phyloP scores from a whole-genome alignment of 2,797 vertebrate species.

The Hydrocynus forskahlii region DNA sequence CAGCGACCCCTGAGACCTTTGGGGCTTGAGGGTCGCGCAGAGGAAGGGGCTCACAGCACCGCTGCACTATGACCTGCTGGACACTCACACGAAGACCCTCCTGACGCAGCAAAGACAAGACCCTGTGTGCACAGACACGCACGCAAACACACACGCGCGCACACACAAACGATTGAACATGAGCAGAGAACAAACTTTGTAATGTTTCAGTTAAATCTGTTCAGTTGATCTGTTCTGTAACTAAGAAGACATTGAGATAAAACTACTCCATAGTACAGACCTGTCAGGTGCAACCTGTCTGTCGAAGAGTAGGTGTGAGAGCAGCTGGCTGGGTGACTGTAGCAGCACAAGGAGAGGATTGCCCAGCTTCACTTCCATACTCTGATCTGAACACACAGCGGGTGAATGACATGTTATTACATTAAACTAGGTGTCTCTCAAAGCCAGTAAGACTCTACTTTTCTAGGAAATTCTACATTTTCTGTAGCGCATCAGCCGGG shows the following conservation, averaged over 20 bases:
- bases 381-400: slow-evolving; percentile 73
- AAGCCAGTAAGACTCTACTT: no score
- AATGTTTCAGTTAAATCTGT: no score
- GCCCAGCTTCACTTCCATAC: slow-evolving; percentile 83
- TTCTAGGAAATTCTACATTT: no score
- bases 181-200: no score
- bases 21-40: slow-evolving; percentile 74
- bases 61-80: slow-evolving; percentile 87
- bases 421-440: no score
- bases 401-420: neutral
- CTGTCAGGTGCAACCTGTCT: slow-evolving; percentile 92
- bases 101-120: slow-evolving; percentile 84
- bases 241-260: neutral
- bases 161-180: neutral
- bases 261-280: slow-evolving; percentile 68
- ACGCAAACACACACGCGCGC: neutral
- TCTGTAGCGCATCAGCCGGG: no score
- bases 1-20: slow-evolving; percentile 7
- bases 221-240: neutral
- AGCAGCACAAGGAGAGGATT: slow-evolving; percentile 92
- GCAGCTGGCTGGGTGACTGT: slow-evolving; percentile 87
- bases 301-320: slow-evolving; percentile 92
- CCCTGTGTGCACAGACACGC: slow-evolving; percentile 66
- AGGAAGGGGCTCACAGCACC: slow-evolving; percentile 88
- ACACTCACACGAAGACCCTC: slow-evolving; percentile 86